Evolutionary conservation across 1,140 invertebrate genomes (phyloP).

Genomic region (Hormaphis cornu): DNA sequence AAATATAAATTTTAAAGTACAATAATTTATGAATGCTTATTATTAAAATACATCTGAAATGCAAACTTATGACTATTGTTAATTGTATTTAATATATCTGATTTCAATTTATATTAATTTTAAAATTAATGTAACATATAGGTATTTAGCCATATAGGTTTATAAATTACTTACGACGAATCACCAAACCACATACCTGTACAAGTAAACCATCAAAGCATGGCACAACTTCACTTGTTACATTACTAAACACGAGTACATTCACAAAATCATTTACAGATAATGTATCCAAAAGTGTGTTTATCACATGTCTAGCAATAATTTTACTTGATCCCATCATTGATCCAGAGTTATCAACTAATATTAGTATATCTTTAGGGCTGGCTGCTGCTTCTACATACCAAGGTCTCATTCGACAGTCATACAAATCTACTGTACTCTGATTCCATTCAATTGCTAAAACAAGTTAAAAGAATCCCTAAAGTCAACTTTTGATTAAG

Average conservation of each 20-base stretch:
- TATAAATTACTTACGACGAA: too few species aligned
- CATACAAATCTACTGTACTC: conserved; percentile 71
- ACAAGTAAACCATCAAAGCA: conserved; percentile 83
- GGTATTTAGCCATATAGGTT: too few species aligned
- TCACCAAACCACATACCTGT: conserved; percentile 59
- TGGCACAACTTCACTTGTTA: conserved; percentile 65
- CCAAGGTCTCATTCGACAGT: conserved; percentile 80
- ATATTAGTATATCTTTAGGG: conserved; percentile 87
- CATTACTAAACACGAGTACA: conserved; percentile 76
- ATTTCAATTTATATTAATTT: too few species aligned
- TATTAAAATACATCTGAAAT: too few species aligned
- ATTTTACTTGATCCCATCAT: conserved; percentile 90
- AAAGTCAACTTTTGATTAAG: too few species aligned
- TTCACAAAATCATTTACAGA: conserved; percentile 98
- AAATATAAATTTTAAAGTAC: too few species aligned
- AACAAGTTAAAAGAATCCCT: conserved; percentile 37
- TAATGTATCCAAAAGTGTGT: conserved; percentile 91
- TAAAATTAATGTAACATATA: too few species aligned
- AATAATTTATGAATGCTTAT: too few species aligned
- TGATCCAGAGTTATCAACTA: conserved; percentile 90
- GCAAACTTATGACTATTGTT: too few species aligned
- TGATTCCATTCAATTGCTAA: conserved; percentile 56
- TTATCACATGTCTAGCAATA: conserved; percentile 88
- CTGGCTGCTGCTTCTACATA: conserved; percentile 95
- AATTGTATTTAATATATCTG: too few species aligned